Evolutionary conservation across 2,888 invertebrate genomes (phyloP), one percentile per base, ranked within the genome.

Genomic region (Oeneis ivallda): DNA sequence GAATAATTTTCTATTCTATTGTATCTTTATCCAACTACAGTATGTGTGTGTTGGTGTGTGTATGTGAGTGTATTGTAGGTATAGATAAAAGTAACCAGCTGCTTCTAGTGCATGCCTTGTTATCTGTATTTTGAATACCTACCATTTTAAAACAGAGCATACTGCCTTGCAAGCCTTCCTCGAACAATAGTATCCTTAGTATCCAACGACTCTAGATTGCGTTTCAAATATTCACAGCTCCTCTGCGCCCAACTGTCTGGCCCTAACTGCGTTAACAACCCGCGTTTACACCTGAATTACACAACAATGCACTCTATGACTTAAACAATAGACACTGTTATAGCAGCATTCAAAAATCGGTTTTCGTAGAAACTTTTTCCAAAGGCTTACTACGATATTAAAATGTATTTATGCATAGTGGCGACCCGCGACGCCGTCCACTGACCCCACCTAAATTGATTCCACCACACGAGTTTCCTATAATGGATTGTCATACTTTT

Each of bases 191-290:
- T 70, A 80, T 79, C 82, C 86, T 83, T 83, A 85, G 84, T 85
- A 83, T 83, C 75, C 87, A 87, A 84, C 82, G 83, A 79, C 79
- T 81, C 76, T 81, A 87, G 88, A 90, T 91, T 90, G 87, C 84
- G 78, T 89, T 86, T 90, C 84, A 90, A 91, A 90, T 91, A 91
- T 90, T 88, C 89, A 91, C 86, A 83, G 82, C 82, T 82, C 85
- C 85, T 89, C 85, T 86, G 85, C 82, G 83, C 85, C 84, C 83
- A 86, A 78, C 83, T 84, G 86, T 88, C 86, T 87, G 79, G 79
- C 81, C 77, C 80, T 84, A 86, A 84, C 82, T 70, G 72, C 76
- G 79, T 82, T 80, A 81, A 56, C 63, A 62, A 50, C 37, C 45
- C 19, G n/a, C 50, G 8, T 65, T 62, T 54, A 61, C 26, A 47